phyloP scores from a whole-genome alignment of 2,113 vertebrate species.

The Sclerurus mexicanus region DNA sequence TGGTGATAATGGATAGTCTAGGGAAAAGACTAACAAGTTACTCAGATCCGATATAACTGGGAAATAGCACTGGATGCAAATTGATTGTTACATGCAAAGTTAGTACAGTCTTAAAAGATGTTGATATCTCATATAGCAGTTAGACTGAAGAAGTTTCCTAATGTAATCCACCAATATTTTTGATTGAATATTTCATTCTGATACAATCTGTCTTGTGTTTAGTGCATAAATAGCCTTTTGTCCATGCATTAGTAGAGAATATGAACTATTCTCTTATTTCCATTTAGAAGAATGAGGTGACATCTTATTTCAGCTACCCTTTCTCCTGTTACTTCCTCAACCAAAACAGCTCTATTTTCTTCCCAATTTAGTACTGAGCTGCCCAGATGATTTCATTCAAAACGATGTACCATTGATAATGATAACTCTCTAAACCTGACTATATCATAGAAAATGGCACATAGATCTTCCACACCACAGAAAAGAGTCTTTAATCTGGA shows the following conservation, averaged over 20 bases:
- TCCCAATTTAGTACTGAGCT: background rate
- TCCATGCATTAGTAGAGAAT: background rate
- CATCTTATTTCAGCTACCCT: background rate
- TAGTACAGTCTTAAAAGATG: background rate
- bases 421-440: background rate
- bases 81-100: background rate
- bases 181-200: background rate
- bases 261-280: background rate
- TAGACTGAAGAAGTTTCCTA: background rate
- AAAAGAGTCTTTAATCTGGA: background rate
- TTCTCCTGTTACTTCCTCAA: background rate
- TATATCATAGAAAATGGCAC: background rate
- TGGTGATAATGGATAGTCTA: background rate
- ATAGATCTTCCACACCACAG: rapidly evolving
- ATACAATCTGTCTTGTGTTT: background rate
- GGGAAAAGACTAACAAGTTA: background rate
- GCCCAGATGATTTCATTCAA: background rate
- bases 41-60: background rate
- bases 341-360: background rate
- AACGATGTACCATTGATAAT: background rate
- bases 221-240: background rate
- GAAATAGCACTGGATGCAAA: background rate
- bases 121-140: background rate
- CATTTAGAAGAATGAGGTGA: background rate
- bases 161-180: background rate